These are phyloP conservation scores for Eurystomus glaucurus DNA, from an alignment of 2,797 vertebrate species.

Conservation along the genomic window DNA sequence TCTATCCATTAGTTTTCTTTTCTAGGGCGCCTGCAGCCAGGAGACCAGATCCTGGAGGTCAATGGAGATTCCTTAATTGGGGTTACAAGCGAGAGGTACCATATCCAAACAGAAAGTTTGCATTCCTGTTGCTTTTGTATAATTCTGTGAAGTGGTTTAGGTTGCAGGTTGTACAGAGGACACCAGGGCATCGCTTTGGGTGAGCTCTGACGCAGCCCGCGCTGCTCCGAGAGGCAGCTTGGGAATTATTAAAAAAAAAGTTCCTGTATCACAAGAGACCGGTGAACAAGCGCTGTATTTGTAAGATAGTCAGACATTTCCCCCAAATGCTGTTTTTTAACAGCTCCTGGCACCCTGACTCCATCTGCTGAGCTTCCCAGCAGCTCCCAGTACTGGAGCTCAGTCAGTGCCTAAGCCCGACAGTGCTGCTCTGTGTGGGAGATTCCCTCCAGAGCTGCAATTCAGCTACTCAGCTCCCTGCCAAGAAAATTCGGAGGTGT, in stretches of 20 bases:
- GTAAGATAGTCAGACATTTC: neutral
- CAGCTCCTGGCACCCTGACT: neutral
- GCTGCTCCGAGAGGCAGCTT: fast-evolving
- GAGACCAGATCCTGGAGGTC: slow-evolving; percentile 95
- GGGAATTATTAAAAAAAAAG: neutral
- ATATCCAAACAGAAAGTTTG: neutral
- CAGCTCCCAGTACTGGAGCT: neutral
- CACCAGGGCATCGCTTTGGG: neutral
- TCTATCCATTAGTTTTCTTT: slow-evolving; percentile 32
- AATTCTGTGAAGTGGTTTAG: neutral
- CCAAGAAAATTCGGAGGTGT: neutral
- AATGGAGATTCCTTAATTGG: slow-evolving; percentile 91
- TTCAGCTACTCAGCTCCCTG: neutral
- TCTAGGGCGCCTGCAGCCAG: slow-evolving; percentile 90
- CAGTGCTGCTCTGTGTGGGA: fast-evolving
- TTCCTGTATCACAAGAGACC: neutral
- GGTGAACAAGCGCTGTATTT: neutral
- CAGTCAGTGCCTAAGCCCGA: neutral
- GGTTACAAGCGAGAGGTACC: slow-evolving; percentile 92
- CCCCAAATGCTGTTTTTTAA: neutral
- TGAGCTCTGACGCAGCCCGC: fast-evolving
- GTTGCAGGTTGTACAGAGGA: neutral
- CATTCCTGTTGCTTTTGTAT: neutral
- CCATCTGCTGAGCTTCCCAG: neutral
- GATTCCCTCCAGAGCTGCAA: neutral